These are phyloP conservation scores for Cheilosia pagana DNA, from an alignment of 2,888 invertebrate species.

Conservation along the genomic window DNA sequence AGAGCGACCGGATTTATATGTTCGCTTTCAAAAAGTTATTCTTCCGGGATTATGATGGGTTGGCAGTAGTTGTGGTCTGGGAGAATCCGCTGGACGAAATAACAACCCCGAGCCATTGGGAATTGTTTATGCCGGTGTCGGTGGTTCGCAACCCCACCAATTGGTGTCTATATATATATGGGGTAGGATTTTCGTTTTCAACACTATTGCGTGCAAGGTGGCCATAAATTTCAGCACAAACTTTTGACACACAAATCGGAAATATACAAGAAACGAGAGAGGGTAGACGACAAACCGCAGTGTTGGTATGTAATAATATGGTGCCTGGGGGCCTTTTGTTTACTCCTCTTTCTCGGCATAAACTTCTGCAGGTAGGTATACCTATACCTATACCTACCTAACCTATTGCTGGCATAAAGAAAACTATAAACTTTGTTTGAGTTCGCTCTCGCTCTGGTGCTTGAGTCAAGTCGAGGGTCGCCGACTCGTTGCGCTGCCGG, in stretches of 20 bases:
- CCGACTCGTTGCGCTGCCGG: not conserved
- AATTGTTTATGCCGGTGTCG: conserved; percentile 52
- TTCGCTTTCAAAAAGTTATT: conserved; percentile 62
- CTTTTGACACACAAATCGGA: conserved; percentile 45
- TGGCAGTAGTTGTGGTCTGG: conserved; percentile 6
- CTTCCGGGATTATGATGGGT: conserved; percentile 56
- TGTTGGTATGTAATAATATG: conserved; percentile 40
- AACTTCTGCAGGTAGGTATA: conserved; percentile 33
- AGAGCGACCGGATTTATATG: conserved; percentile 47
- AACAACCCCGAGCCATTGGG: conserved; percentile 33
- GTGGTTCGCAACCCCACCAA: conserved; percentile 5
- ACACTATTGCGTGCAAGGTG: conserved; percentile 69
- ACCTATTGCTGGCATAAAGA: not conserved
- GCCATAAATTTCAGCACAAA: conserved; percentile 69
- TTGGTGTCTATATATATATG: not conserved
- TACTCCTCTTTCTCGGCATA: conserved; percentile 19
- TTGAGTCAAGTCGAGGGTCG: conserved; percentile 36
- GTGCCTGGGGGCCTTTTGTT: conserved; percentile 26
- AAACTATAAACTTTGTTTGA: conserved; percentile 24
- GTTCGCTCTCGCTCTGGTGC: conserved; percentile 15
- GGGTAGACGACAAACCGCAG: conserved; percentile 55
- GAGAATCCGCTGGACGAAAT: not conserved
- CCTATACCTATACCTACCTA: too few relatives aligned
- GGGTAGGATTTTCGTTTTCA: conserved; percentile 41
- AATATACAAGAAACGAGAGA: conserved; percentile 37